Conservation (phyloP, 2,113 vertebrate genomes). For the Bos taurus region ARS-UCD2.0 NC_037331.1:90187501-90188000, state of each 20-base stretch:
- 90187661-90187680: background rate
- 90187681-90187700: background rate
- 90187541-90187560: background rate
- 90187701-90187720: background rate
- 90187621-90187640: background rate
- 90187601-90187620: background rate
- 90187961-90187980: background rate
- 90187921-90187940: background rate
- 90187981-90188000: background rate
- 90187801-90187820: too few species aligned
- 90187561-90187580: background rate
- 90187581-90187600: background rate
- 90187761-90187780: too few species aligned
- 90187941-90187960: background rate
- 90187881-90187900: background rate
- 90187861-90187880: background rate
- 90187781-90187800: too few species aligned
- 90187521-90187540: background rate
- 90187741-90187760: too few species aligned
- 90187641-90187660: background rate
- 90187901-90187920: background rate
- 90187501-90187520: background rate
- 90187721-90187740: background rate
- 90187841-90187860: too few species aligned
- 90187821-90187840: too few species aligned